Evolutionary conservation across 2,113 vertebrate species (phyloP), one percentile per base, ranked within the genome.

Genomic region (Chelonoidis abingdonii): DNA sequence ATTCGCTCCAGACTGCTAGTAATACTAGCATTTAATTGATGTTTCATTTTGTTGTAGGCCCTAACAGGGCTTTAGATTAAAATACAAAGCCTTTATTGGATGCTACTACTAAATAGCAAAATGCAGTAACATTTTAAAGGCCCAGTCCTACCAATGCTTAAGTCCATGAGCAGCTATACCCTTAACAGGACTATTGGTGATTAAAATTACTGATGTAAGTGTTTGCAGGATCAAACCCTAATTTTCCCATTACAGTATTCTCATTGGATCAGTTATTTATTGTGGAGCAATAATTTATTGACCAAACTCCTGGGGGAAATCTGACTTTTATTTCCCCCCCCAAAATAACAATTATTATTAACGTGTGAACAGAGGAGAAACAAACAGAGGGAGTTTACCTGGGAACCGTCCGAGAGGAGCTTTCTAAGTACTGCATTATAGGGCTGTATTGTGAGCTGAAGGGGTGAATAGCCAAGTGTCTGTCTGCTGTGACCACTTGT

Each of bases 1-100:
- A 92, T 22, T 96, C 94, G 62, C 92, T 87, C n/a, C 83, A 89
- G 83, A 79, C 56, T 56, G 62, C 94, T 90, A 93, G 86, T 87
- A 92, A 83, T 52, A 94, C 27, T 57, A 81, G 65, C 19, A 89
- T 94, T 93, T 84, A 59, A 80, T 75, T 93, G 79, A 35, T 88
- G 57, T 95, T 94, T 94, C 50, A 87, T 22, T 90, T 90, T 91
- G 31, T 75, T 92, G 52, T 52, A 27, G 41, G 44, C 79, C 93
- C 80, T 93, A 85, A 94, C 3, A 50, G 38, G 85, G 27, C 8
- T 81, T 93, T 89, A 84, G 38, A n/a, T 90, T 96, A 94, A 92
- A 88, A 88, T 35, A 93, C 22, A 84, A 92, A 95, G 50, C 31
- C 38, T 35, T 92, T 87, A 59, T 44, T 89, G 8, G 35, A 93